Percentiles rank a stretch among this genome's conserved stretches.
These are phyloP conservation scores for Barnardius zonarius DNA, from an alignment of 2,113 vertebrate genomes.

Conservation along the genomic window DNA sequence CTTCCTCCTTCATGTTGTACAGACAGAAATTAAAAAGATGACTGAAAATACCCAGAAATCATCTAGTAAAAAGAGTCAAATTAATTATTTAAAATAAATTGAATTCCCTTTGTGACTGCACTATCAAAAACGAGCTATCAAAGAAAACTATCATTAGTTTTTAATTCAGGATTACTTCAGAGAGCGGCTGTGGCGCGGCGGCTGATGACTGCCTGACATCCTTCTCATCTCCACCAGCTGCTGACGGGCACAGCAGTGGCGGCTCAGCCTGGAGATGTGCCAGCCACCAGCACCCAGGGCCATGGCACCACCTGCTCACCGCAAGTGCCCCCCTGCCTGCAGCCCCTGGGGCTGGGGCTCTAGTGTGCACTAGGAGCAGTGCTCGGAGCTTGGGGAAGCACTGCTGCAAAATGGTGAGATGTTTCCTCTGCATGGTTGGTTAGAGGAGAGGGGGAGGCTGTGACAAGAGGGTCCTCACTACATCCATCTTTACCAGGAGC, in stretches of 20 bases:
- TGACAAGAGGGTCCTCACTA: neutral
- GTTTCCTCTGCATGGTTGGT: neutral
- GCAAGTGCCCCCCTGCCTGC: rapidly evolving
- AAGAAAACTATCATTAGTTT: neutral
- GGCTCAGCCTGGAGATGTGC: neutral
- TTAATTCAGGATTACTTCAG: neutral
- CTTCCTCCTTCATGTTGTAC: neutral
- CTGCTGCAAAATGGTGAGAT: neutral
- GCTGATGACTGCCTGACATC: neutral
- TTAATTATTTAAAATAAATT: neutral
- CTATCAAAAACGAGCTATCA: neutral
- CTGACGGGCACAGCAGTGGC: rapidly evolving
- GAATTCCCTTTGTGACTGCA: neutral
- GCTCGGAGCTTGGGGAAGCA: neutral
- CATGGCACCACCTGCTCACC: neutral
- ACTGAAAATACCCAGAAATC: neutral
- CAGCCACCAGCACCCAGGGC: neutral
- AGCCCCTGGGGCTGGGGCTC: rapidly evolving
- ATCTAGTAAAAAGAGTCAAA: neutral
- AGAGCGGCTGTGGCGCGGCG: rapidly evolving
- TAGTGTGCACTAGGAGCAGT: neutral
- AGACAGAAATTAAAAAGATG: neutral
- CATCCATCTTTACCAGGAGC: neutral
- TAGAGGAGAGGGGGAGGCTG: neutral
- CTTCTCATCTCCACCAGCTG: neutral